Evolutionary conservation across 2,113 vertebrate genomes (phyloP).

Genomic region (Brachionichthys hirsutus): DNA sequence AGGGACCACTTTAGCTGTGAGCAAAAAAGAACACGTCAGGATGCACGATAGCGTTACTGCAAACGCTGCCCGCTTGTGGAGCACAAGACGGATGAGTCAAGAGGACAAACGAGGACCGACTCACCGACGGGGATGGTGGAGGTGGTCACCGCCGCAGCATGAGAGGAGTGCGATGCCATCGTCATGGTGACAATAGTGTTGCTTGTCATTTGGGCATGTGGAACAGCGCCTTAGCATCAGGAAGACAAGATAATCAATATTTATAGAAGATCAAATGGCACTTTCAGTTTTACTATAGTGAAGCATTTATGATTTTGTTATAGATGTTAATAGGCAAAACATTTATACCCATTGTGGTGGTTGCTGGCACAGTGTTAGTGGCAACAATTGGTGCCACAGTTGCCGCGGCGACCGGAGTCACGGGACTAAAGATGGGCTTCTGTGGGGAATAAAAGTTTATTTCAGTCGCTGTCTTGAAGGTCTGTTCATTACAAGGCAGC

Average conservation of each 20-base stretch:
- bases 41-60: neutral
- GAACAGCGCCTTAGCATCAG: constrained; percentile 81
- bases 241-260: neutral
- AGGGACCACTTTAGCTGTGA: constrained; percentile 95
- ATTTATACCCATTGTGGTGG: constrained; percentile 85
- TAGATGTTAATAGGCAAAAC: neutral
- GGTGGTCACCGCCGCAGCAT: constrained; percentile 93
- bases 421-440: constrained; percentile 96
- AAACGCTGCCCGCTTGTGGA: neutral
- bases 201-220: constrained; percentile 91
- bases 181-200: constrained; percentile 96
- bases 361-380: constrained; percentile 91
- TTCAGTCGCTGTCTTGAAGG: neutral
- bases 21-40: neutral
- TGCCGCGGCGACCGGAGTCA: constrained; percentile 94
- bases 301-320: neutral
- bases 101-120: constrained; percentile 38
- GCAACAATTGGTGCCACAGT: constrained; percentile 96
- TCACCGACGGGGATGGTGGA: constrained; percentile 97
- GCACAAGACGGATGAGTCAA: too few relatives aligned
- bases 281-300: neutral
- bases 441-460: constrained; percentile 44
- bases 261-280: neutral
- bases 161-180: constrained; percentile 96
- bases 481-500: neutral